Conservation (phyloP, 64 coral and sea anemone species). For the Dendrophyllia cribrosa region DNA sequence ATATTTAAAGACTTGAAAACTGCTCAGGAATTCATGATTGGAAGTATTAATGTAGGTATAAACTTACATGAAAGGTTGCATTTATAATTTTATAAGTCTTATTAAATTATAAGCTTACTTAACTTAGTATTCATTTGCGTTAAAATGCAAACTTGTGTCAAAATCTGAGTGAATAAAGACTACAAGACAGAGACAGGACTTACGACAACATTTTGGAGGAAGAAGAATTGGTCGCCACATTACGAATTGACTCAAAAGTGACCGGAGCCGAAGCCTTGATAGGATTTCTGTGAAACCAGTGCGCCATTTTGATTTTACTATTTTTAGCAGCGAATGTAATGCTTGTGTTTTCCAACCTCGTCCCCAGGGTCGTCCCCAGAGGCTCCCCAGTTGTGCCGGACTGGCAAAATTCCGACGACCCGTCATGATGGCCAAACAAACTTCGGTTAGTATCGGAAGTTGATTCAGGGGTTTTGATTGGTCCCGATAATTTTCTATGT, state of each 20-base stretch:
- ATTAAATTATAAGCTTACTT: too few species aligned
- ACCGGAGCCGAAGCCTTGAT: conserved; percentile 98
- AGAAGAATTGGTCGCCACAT: conserved; percentile 80
- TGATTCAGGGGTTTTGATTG: conserved; percentile 21
- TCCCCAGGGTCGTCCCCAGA: too few species aligned
- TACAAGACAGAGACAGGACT: conserved; percentile 1
- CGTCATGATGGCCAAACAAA: too few species aligned
- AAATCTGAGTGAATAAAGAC: not conserved
- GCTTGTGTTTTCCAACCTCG: not conserved
- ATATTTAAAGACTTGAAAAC: too few species aligned
- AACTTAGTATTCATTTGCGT: too few species aligned
- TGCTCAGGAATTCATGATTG: too few species aligned
- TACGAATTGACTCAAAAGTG: conserved; percentile 89
- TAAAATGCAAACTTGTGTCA: too few species aligned
- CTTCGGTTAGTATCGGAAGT: not conserved
- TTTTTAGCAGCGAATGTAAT: not conserved
- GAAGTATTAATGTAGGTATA: too few species aligned
- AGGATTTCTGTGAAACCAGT: conserved; percentile 99
- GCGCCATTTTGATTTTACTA: conserved; percentile 84
- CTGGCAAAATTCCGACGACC: too few species aligned
- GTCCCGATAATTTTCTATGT: not conserved
- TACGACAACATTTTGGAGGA: conserved; percentile 89
- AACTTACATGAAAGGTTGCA: too few species aligned
- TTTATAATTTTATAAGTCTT: too few species aligned
- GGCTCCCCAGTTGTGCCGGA: too few species aligned